phyloP scores from a whole-genome alignment of 2,888 invertebrate species.

The Antheraea yamamai region DNA sequence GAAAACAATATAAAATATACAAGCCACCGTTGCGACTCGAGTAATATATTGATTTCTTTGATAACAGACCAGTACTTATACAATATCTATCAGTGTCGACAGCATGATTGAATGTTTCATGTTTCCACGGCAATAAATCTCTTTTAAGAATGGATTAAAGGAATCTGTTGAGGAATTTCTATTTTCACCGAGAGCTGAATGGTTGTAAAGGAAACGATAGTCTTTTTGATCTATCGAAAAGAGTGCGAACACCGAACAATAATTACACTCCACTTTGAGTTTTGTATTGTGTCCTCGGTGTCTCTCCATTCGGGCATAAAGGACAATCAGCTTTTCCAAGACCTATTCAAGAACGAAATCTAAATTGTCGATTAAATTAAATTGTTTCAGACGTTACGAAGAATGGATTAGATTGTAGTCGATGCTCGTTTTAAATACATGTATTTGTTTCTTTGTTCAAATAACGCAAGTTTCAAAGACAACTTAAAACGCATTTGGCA shows the following conservation, averaged over 20 bases:
- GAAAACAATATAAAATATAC: constrained; percentile 53
- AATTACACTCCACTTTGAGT: background rate
- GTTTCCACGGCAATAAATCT: constrained; percentile 19
- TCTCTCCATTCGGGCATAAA: background rate
- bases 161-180: constrained; percentile 17
- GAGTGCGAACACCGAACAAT: background rate
- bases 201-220: constrained; percentile 2
- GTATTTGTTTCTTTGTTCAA: background rate
- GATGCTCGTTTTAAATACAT: background rate
- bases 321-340: background rate
- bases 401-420: background rate
- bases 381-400: background rate
- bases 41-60: constrained; percentile 51
- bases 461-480: constrained; percentile 13
- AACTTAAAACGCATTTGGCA: constrained; percentile 20
- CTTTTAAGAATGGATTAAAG: constrained; percentile 20
- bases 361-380: background rate
- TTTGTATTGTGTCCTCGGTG: background rate
- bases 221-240: background rate
- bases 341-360: background rate
- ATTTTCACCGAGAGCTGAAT: constrained; percentile 21
- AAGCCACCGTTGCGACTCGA: constrained; percentile 23
- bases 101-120: constrained; percentile 27
- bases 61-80: constrained; percentile 23
- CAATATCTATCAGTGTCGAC: constrained; percentile 23